Base-by-base conservation (phyloP, 2,888 invertebrate species). In the Heterodera filipjevi region DNA sequence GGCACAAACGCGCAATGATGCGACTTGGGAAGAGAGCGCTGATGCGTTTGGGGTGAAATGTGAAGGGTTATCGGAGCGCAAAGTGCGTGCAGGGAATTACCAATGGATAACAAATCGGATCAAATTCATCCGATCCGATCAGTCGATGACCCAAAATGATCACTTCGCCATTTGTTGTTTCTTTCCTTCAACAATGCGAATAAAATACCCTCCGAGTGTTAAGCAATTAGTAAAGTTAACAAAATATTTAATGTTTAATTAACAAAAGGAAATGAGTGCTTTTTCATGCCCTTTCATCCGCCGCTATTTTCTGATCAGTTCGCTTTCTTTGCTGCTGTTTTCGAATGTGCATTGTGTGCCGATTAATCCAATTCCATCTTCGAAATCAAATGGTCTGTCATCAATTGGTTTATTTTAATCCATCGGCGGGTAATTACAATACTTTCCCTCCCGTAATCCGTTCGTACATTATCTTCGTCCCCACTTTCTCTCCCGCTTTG, bases 21-120 rank as follows among this genome's bases (percentile, higher is more conserved):
- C 53, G 76, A 49, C 66, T 77, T 35, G 77, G 77, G 35, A 77
- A 77, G 33, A 44, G 77, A 16, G 77, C 77, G 35, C 46, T 77
- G 59, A 72, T 77, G 59, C 64, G 77, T 49, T 49, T 77, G 53
- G 77, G 77, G 30, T 66, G 66, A 76, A 76, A 70, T 6, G 33
- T 33, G 53, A 68, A n/a, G 16, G 33, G 30, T 44, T n/a, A 64
- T 1, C 59, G 27, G 27, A 22, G 46, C 35, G 39, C 35, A 46
- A 73, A 46, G 35, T 44, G 53, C 33, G 10, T 39, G 27, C 6
- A 64, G 68, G 44, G 64, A 75, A 22, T 33, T 32, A n/a, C 68
- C 14, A 35, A 19, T 10, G 33, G 27, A 35, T 16, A 19, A 33
- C 30, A 12, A 66, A 12, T 33, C 66, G 68, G 19, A 33, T 68